Percentiles rank a stretch among this genome's conserved stretches.
phyloP scores from a whole-genome alignment of 1,140 invertebrate genomes.

The Euborellia annulipes region DNA sequence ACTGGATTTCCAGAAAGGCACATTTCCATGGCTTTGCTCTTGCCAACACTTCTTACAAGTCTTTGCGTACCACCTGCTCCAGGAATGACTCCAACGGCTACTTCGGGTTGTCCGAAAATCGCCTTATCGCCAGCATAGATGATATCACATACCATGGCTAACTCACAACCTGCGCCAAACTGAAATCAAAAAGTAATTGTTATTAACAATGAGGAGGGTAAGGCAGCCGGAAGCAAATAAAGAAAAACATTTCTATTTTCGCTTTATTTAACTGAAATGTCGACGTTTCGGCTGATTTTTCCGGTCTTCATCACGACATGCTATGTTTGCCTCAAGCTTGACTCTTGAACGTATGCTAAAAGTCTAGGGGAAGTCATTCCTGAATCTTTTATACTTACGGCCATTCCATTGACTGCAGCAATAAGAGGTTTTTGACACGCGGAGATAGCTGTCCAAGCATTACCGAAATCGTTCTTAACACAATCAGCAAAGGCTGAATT shows the following conservation, averaged over 20 bases:
- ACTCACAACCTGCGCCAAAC: constrained; percentile 91
- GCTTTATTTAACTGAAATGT: no score
- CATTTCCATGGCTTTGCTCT: constrained; percentile 99
- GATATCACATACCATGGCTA: constrained; percentile 99
- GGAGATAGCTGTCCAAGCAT: constrained; percentile 61
- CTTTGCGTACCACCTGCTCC: constrained; percentile 96
- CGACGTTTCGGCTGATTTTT: no score
- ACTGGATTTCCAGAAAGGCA: constrained; percentile 85
- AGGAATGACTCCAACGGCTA: constrained; percentile 90
- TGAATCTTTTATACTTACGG: no score
- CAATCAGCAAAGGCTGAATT: constrained; percentile 58
- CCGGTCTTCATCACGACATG: no score
- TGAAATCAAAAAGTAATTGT: no score
- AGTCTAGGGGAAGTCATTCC: no score
- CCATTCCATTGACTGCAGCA: constrained; percentile 96
- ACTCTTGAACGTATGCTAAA: no score
- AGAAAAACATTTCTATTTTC: no score
- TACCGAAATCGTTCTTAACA: constrained; percentile 55
- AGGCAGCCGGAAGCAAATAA: no score
- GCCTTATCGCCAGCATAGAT: constrained; percentile 97
- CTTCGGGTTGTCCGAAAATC: constrained; percentile 96
- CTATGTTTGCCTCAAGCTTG: no score
- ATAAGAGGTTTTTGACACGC: constrained; percentile 82
- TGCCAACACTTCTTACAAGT: constrained; percentile 73
- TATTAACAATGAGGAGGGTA: no score